Conservation (phyloP, 2,888 invertebrate genomes). For the Osedax frankpressi region DNA sequence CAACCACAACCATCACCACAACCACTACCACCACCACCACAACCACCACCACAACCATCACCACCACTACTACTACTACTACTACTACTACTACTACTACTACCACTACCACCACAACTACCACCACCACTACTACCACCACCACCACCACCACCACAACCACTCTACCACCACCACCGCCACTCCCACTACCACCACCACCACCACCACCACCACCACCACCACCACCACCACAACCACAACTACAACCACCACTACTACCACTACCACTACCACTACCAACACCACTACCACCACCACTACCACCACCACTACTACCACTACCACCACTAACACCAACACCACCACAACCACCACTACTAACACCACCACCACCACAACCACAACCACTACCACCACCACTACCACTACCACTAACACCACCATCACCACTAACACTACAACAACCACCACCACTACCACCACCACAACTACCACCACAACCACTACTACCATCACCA, state of each 20-base stretch:
- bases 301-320: constrained; percentile 46
- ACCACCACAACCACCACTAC: constrained; percentile 56
- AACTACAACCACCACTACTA: neutral
- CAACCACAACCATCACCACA: too few species aligned
- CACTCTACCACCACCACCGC: constrained; percentile 53
- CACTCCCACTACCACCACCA: constrained; percentile 52
- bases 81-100: constrained; percentile 63
- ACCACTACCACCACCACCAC: too few species aligned
- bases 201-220: neutral
- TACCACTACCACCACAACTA: neutral
- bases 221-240: constrained; percentile 46
- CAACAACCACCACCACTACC: constrained; percentile 80
- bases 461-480: constrained; percentile 11
- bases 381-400: constrained; percentile 60
- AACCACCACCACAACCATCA: neutral
- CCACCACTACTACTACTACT: constrained; percentile 46
- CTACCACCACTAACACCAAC: constrained; percentile 84
- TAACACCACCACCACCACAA: constrained; percentile 87
- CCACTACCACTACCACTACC: constrained; percentile 73
- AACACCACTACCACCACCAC: neutral
- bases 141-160: constrained; percentile 59
- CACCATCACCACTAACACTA: constrained; percentile 85
- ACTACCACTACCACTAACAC: neutral
- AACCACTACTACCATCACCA: neutral
- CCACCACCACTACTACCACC: constrained; percentile 50